Percentiles rank a stretch among this genome's conserved stretches.
phyloP scores from a whole-genome alignment of 2,888 invertebrate genomes.

The Hypsopygia costalis region DNA sequence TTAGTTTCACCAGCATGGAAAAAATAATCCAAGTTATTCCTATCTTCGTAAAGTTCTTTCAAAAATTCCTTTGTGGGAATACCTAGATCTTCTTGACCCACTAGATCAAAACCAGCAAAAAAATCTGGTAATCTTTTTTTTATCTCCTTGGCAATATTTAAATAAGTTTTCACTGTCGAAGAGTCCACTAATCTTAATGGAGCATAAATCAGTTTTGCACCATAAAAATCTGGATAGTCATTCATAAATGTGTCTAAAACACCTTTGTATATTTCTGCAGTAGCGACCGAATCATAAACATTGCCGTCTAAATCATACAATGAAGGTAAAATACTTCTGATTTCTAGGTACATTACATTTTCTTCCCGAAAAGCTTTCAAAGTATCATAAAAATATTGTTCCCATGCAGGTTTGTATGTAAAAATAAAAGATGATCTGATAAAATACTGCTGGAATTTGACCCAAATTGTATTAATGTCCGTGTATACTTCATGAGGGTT shows the following conservation, averaged over 20 bases:
- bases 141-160: constrained; percentile 60
- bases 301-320: constrained; percentile 85
- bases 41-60: constrained; percentile 68
- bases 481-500: constrained; percentile 65
- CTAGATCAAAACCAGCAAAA: constrained; percentile 90
- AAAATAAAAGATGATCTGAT: constrained; percentile 70
- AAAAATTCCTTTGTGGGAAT: constrained; percentile 80
- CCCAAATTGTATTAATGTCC: constrained; percentile 82
- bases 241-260: constrained; percentile 77
- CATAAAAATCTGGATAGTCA: constrained; percentile 83
- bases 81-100: constrained; percentile 90
- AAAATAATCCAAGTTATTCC: constrained; percentile 81
- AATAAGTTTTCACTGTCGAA: constrained; percentile 62
- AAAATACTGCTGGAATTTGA: constrained; percentile 79
- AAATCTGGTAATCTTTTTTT: constrained; percentile 81
- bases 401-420: constrained; percentile 83
- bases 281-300: constrained; percentile 69
- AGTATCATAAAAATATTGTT: constrained; percentile 83
- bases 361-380: constrained; percentile 83
- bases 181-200: constrained; percentile 73
- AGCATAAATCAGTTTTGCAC: constrained; percentile 85
- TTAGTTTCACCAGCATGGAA: constrained; percentile 92
- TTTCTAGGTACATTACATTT: constrained; percentile 85
- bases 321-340: constrained; percentile 82
- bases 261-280: constrained; percentile 77